phyloP scores from a whole-genome alignment of 30 jellyfish, hydroid and myxozoan genomes.

The Hydractinia echinata region DNA sequence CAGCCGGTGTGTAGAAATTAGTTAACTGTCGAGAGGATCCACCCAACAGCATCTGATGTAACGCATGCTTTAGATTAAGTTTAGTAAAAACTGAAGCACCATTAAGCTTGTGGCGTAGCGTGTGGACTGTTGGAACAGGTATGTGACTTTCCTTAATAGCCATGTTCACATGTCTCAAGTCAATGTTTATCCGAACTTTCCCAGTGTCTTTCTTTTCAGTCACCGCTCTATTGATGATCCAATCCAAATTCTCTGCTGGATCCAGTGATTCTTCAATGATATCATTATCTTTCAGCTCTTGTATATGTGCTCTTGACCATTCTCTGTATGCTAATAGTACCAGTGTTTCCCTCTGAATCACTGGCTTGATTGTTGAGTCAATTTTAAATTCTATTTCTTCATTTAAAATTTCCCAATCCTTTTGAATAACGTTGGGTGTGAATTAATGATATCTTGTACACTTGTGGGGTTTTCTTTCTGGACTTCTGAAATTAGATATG shows the following conservation, averaged over 20 bases:
- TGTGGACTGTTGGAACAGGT: slow-evolving; percentile 18
- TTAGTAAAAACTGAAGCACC: slow-evolving; percentile 21
- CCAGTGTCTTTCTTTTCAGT: not conserved
- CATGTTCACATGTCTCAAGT: slow-evolving; percentile 13
- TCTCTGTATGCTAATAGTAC: slow-evolving; percentile 27
- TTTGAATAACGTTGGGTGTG: too few species aligned
- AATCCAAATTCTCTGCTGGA: not conserved
- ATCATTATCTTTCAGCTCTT: slow-evolving; percentile 34
- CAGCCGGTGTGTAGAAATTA: slow-evolving; percentile 14
- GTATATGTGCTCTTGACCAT: slow-evolving; percentile 1
- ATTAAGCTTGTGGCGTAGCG: slow-evolving; percentile 21
- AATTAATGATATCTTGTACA: too few species aligned
- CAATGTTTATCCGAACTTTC: not conserved
- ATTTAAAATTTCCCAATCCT: too few species aligned
- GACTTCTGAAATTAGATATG: not conserved
- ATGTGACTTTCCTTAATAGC: slow-evolving; percentile 19
- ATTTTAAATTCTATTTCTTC: slow-evolving; percentile 17
- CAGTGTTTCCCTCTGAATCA: slow-evolving; percentile 27
- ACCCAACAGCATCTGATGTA: slow-evolving; percentile 27
- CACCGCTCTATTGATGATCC: slow-evolving; percentile 1
- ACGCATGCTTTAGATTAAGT: slow-evolving; percentile 25
- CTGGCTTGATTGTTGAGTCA: slow-evolving; percentile 25
- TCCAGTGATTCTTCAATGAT: slow-evolving; percentile 4
- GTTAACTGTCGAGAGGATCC: slow-evolving; percentile 12
- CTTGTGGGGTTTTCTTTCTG: too few species aligned